Percentiles rank a stretch among this genome's conserved stretches.
These are phyloP conservation scores for Riparia riparia DNA, from an alignment of 2,113 vertebrate species.

Conservation along the genomic window DNA sequence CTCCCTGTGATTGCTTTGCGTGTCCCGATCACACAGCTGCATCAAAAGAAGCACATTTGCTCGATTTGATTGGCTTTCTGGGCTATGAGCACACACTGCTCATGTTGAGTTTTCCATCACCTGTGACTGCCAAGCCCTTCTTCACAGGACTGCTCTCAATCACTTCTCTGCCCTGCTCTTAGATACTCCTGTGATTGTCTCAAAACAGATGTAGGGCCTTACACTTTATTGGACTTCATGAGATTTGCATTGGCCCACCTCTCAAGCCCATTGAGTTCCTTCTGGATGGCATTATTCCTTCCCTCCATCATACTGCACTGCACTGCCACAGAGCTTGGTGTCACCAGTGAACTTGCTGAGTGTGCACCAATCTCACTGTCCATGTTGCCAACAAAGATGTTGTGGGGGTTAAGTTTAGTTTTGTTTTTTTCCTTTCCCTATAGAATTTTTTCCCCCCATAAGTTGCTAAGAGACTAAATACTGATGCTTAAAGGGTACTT, in stretches of 20 bases:
- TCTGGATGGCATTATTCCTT: background rate
- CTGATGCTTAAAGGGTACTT: too few relatives aligned
- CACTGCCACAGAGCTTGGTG: background rate
- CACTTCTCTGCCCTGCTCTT: background rate
- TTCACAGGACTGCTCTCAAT: background rate
- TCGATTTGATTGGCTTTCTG: background rate
- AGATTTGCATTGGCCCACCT: background rate
- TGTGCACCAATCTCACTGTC: background rate
- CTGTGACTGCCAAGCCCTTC: background rate
- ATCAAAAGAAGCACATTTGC: too few relatives aligned
- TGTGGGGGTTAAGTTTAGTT: too few relatives aligned
- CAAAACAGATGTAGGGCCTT: background rate
- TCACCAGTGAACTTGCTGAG: background rate
- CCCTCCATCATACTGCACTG: background rate
- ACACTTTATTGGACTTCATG: background rate
- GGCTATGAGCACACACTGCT: background rate
- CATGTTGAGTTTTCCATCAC: background rate
- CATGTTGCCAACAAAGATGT: background rate
- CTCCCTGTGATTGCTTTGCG: too few relatives aligned
- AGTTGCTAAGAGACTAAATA: too few relatives aligned
- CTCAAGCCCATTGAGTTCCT: background rate
- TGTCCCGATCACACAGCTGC: too few relatives aligned
- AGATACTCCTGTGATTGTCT: background rate
- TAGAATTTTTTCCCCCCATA: too few relatives aligned
- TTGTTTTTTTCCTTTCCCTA: too few relatives aligned